phyloP scores from a whole-genome alignment of 2,797 vertebrate species.

The Spizella passerina region DNA sequence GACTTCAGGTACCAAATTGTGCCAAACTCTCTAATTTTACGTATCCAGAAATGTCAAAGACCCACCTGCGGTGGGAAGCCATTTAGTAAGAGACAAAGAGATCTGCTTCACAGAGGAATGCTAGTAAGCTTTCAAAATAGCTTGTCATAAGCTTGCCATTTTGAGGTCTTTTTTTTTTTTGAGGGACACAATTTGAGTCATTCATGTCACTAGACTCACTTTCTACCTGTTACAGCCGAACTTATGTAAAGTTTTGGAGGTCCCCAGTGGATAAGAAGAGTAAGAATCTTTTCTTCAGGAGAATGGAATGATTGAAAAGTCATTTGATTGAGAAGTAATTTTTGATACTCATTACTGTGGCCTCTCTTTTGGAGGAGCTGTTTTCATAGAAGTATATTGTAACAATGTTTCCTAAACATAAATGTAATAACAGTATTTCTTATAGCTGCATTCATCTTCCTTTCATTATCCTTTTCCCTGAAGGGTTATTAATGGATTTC shows the following conservation, averaged over 20 bases:
- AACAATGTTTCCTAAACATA: background rate
- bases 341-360: background rate
- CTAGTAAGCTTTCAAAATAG: background rate
- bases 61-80: background rate
- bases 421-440: background rate
- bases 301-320: background rate
- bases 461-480: background rate
- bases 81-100: background rate
- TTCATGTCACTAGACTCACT: rapidly evolving
- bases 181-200: background rate
- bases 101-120: background rate
- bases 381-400: background rate
- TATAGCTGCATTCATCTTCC: background rate
- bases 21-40: background rate
- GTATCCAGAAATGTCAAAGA: background rate
- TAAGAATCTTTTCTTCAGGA: background rate
- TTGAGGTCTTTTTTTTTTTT: background rate
- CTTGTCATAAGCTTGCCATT: background rate
- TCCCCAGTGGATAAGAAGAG: background rate
- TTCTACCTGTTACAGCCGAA: rapidly evolving
- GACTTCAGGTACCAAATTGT: background rate
- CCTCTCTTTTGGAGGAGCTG: background rate
- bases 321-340: no score
- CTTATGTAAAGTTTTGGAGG: background rate
- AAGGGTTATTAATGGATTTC: background rate